These are phyloP conservation scores for Phalera bucephala DNA, from an alignment of 2,888 invertebrate species.

Conservation along the genomic window DNA sequence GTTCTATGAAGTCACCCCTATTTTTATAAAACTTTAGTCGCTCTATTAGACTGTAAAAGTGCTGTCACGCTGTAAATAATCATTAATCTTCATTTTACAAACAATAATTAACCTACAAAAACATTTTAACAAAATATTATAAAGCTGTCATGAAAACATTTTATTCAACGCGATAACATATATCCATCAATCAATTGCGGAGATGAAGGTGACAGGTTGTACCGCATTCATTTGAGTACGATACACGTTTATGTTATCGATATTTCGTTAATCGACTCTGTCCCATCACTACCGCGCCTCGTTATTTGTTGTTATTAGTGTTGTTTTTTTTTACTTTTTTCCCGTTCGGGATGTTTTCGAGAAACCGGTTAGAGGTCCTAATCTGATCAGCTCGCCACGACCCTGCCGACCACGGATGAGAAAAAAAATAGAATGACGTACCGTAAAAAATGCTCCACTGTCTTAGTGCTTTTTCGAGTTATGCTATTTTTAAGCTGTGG, in stretches of 20 bases:
- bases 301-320: constrained; percentile 83
- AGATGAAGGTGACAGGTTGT: no score
- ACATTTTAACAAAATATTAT: no score
- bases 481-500: constrained; percentile 10
- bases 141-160: no score
- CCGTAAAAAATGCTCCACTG: constrained; percentile 35
- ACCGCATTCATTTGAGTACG: no score
- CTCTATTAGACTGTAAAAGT: no score
- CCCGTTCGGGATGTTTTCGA: constrained; percentile 69
- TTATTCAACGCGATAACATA: no score
- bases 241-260: constrained; percentile 41
- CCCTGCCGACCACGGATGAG: constrained; percentile 41
- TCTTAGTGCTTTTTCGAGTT: constrained; percentile 26
- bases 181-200: no score
- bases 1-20: no score
- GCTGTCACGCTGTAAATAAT: no score
- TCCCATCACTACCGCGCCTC: constrained; percentile 57
- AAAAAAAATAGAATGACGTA: constrained; percentile 47
- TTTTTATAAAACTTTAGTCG: no score
- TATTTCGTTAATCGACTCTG: constrained; percentile 43
- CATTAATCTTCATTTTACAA: no score
- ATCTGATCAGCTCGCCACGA: constrained; percentile 79
- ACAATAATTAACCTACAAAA: no score
- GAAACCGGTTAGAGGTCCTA: constrained; percentile 70
- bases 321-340: constrained; percentile 64